phyloP scores from a whole-genome alignment of 2,888 invertebrate genomes.

The Apotomis betuletana region DNA sequence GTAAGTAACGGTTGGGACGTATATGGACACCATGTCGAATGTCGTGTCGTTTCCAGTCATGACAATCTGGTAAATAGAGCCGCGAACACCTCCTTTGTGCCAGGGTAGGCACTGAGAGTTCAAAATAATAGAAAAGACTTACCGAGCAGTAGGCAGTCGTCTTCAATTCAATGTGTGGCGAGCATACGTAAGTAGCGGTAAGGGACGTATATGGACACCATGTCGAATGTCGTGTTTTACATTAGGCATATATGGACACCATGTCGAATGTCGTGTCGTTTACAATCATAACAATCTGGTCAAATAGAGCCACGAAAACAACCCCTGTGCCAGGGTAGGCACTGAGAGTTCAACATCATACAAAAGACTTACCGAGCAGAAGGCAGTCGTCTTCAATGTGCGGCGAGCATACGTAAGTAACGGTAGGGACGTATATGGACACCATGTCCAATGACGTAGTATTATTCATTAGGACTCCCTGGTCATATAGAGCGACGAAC shows the following conservation, averaged over 20 bases:
- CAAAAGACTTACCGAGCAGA: constrained; percentile 75
- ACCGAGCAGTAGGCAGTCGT: constrained; percentile 83
- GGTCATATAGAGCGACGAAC: constrained; percentile 75
- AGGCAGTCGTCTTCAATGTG: constrained; percentile 76
- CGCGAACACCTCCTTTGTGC: constrained; percentile 85
- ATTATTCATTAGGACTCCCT: rapidly evolving
- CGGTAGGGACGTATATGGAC: constrained; percentile 87
- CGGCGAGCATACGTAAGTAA: constrained; percentile 86
- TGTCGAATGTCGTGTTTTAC: constrained; percentile 24
- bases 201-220: constrained; percentile 86
- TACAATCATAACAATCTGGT: rapidly evolving
- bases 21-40: constrained; percentile 73
- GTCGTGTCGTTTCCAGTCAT: background rate
- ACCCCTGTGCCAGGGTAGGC: constrained; percentile 85
- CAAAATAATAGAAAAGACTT: constrained; percentile 58
- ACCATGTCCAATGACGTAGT: constrained; percentile 45
- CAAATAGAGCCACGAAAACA: constrained; percentile 80
- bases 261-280: background rate
- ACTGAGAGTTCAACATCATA: constrained; percentile 72
- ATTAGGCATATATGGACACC: constrained; percentile 83
- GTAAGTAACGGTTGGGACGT: constrained; percentile 87
- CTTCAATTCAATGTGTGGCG: constrained; percentile 68
- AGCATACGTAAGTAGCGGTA: constrained; percentile 86
- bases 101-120: constrained; percentile 84
- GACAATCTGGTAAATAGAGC: constrained; percentile 59